These are phyloP conservation scores for Phania funesta DNA, from an alignment of 2,888 invertebrate genomes.

Conservation along the genomic window DNA sequence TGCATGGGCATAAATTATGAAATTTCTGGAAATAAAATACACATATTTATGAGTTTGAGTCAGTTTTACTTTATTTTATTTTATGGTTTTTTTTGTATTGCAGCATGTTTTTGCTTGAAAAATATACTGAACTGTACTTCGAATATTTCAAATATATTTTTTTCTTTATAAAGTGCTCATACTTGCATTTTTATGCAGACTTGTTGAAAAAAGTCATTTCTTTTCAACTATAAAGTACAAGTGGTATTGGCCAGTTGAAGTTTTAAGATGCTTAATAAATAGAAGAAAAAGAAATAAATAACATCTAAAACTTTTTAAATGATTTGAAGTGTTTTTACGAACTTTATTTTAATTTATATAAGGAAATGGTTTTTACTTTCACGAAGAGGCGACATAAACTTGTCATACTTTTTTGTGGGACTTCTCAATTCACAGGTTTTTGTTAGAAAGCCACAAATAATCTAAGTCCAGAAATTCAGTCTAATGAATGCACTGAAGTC, in stretches of 20 bases:
- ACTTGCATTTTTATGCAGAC: constrained; percentile 38
- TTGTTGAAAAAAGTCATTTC: constrained; percentile 1
- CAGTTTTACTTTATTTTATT: constrained; percentile 2
- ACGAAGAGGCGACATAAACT: no score
- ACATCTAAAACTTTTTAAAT: background rate
- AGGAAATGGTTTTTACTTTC: no score
- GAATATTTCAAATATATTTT: constrained; percentile 2
- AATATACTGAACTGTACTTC: background rate
- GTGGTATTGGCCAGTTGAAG: constrained; percentile 36
- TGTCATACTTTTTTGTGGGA: no score
- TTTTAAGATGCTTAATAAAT: constrained; percentile 9
- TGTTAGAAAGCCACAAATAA: no score
- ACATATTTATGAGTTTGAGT: constrained; percentile 19
- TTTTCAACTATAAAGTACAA: constrained; percentile 9
- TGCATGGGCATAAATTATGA: constrained; percentile 47
- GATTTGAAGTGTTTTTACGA: background rate
- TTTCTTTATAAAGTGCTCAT: background rate
- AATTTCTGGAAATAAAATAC: constrained; percentile 39
- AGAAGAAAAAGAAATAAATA: background rate
- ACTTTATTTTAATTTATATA: background rate
- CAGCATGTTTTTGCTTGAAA: background rate
- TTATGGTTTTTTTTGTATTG: background rate
- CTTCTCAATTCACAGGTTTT: no score
- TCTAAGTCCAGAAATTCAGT: no score
- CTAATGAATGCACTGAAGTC: no score